Evolutionary conservation across 2,888 invertebrate genomes (phyloP).

Genomic region (Dicyrtoma fusca): DNA sequence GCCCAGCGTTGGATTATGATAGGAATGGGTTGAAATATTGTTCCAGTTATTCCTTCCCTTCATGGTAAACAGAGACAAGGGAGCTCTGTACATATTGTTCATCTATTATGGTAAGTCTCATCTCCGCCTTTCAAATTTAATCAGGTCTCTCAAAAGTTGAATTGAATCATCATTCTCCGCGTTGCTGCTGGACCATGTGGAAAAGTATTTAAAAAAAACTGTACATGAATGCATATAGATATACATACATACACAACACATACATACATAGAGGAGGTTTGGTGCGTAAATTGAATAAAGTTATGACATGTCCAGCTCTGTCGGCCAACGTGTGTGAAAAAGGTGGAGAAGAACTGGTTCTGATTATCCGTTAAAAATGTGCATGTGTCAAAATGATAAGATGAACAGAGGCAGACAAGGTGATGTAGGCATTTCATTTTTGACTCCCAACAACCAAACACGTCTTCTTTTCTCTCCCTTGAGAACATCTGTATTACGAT

Average conservation of each 20-base stretch:
- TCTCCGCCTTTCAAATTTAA: conserved; percentile 5
- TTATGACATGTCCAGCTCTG: background rate
- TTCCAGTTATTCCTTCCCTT: too few relatives aligned
- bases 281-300: conserved; percentile 9
- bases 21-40: too few relatives aligned
- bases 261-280: background rate
- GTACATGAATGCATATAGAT: too few relatives aligned
- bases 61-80: too few relatives aligned
- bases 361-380: conserved; percentile 23
- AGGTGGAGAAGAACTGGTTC: conserved; percentile 27
- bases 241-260: too few relatives aligned
- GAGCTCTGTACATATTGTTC: background rate
- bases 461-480: too few relatives aligned
- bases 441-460: too few relatives aligned
- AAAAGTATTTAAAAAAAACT: too few relatives aligned
- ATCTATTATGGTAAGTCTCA: background rate
- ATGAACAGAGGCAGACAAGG: conserved; percentile 19
- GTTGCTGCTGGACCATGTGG: too few relatives aligned
- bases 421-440: background rate
- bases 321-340: conserved; percentile 7
- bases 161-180: too few relatives aligned
- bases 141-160: background rate
- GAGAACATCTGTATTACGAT: too few relatives aligned
- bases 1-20: too few relatives aligned
- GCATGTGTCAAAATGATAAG: conserved; percentile 21